phyloP scores from a whole-genome alignment of 2,888 invertebrate genomes.

The Ichneumoninae sp. region DNA sequence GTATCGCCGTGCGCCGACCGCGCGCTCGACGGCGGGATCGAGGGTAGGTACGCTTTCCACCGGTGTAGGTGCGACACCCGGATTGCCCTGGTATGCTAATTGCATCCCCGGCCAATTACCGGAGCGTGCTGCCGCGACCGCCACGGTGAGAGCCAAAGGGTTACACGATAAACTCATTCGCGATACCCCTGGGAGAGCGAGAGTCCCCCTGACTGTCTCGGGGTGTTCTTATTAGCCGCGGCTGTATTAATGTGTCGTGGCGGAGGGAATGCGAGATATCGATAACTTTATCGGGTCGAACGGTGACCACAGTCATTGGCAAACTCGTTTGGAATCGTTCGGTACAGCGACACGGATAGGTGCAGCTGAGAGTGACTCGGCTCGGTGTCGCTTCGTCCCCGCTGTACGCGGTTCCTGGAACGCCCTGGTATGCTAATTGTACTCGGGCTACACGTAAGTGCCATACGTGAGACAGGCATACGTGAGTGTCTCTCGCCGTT shows the following conservation, averaged over 20 bases:
- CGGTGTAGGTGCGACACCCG: conserved; percentile 58
- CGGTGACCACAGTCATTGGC: conserved; percentile 63
- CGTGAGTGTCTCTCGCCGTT: conserved; percentile 53
- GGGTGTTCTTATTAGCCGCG: conserved; percentile 43
- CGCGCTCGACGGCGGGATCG: conserved; percentile 9
- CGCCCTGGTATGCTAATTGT: conserved; percentile 80
- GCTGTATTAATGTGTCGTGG: conserved; percentile 25
- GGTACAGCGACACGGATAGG: conserved; percentile 33
- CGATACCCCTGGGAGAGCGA: conserved; percentile 26
- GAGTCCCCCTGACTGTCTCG: conserved; percentile 64
- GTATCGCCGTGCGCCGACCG: conserved; percentile 20
- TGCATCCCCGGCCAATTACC: conserved; percentile 56
- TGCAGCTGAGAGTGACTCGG: conserved; percentile 54
- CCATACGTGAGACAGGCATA: conserved; percentile 63
- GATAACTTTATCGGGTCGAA: conserved; percentile 58
- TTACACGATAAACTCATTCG: conserved; percentile 59
- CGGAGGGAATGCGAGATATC: conserved; percentile 35
- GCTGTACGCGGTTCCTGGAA: conserved; percentile 73
- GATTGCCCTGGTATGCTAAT: conserved; percentile 67
- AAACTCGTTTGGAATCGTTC: conserved; percentile 61
- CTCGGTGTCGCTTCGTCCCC: conserved; percentile 34
- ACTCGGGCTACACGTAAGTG: conserved; percentile 62
- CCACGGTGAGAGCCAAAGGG: conserved; percentile 12
- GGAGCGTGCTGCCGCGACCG: conserved; percentile 36
- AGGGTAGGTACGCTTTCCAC: conserved; percentile 33